phyloP scores from a whole-genome alignment of 2,113 vertebrate genomes.

The Microtus ochrogaster region DNA sequence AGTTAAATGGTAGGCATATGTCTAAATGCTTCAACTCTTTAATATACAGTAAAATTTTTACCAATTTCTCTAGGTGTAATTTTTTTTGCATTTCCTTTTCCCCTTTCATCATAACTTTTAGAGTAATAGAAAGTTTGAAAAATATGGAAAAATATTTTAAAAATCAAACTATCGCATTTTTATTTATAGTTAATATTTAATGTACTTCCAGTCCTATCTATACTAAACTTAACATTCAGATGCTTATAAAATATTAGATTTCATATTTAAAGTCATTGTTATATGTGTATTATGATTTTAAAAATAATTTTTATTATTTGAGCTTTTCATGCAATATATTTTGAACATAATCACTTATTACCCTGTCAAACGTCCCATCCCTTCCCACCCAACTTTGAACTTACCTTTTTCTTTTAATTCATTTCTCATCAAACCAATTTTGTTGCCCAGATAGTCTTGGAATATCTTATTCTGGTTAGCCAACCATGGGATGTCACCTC shows the following conservation, averaged over 20 bases:
- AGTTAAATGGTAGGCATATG: not conserved
- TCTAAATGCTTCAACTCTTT: not conserved
- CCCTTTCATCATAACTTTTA: not conserved
- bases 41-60: slow-evolving; percentile 50
- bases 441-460: not conserved
- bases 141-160: not conserved
- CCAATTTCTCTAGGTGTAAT: not conserved
- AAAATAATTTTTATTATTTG: not conserved
- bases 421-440: not conserved
- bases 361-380: not conserved
- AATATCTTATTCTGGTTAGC: not conserved
- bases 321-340: not conserved
- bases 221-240: not conserved
- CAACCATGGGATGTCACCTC: not conserved
- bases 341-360: not conserved
- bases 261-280: slow-evolving; percentile 49
- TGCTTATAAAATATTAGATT: slow-evolving; percentile 5
- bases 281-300: not conserved
- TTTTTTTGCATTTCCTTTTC: slow-evolving; percentile 42
- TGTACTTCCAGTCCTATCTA: not conserved
- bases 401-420: not conserved
- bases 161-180: slow-evolving; percentile 24
- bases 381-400: not conserved
- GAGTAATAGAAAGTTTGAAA: slow-evolving; percentile 18
- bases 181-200: not conserved